Evolutionary conservation across 2,113 vertebrate species (phyloP), one percentile per base, ranked within the genome.

Genomic region (Psilopogon haemacephalus): DNA sequence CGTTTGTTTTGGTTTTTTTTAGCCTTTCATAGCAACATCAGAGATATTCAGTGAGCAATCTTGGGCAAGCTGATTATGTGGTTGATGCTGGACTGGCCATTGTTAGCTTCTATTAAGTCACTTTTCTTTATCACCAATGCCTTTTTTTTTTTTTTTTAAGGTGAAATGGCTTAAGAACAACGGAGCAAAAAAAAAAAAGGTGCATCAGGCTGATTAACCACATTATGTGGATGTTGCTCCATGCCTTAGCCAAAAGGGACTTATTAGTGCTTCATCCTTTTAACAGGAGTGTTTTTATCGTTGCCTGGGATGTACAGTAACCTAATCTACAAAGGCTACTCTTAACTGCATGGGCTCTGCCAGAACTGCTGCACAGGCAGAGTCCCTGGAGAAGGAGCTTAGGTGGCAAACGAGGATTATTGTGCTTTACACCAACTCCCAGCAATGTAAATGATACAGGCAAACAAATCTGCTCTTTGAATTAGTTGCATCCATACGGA

Each of bases 341-440:
- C 50, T 59, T 17, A 83, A 27, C 55, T 48, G 2, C 14, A 11
- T 1, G 13, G 42, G 35, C 56, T 90, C 68, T 90, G 76, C 94
- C 90, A 88, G 92, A 77, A 27, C 52, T 85, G 59, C 89, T 88
- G 79, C 82, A 35, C 13, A 68, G 68, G 52, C 78, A 50, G 42
- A 73, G 64, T 59, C 89, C 79, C 83, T 37, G 69, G 79, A 88
- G 86, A 90, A 86, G 69, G 24, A 72, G 58, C 48, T 81, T 92
- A 42, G 3, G 48, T 94, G 80, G 90, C 52, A 92, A 95, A 86
- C 56, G 60, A 94, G 75, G 75, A 88, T 93, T 86, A 88, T 70
- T 93, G 83, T 78, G 62, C 93, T 94, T 92, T 94, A 69, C 90
- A 90, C 65, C 80, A 93, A 38, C 83, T 94, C 90, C 54, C 86